Evolutionary conservation across 1,140 invertebrate genomes (phyloP), one percentile per base, ranked within the genome.

Genomic region (Protaetia brevitarsis): DNA sequence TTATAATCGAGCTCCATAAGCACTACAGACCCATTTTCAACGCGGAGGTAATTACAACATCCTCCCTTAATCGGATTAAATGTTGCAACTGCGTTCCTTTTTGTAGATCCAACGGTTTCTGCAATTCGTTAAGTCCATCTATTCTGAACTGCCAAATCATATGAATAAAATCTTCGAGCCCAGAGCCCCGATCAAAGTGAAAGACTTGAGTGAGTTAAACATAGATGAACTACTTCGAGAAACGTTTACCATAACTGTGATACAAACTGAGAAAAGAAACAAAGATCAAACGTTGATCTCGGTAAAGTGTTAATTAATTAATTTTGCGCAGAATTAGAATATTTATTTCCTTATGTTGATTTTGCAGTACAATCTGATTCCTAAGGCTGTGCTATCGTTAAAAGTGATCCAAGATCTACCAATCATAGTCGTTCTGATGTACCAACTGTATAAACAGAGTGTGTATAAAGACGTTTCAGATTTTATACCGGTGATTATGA

Each of bases 371-470:
- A 97, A 95, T 77, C 81, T 98, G 11, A 93, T 98, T 57, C 96
- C 96, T 1, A 91, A 90, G 79, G 96, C 94, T 13, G 87, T 94
- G 23, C 79, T 95, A 61, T 98, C 95, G 0, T 80, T 98, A 19
- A 97, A 97, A 86, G 95, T 98, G 2, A 84, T 99, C 19, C 95
- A 97, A 78, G 97, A 98, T 79, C 78, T 98, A 8, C 96, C 97
- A 0, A 97, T 98, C 68, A 97, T 98, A 74, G 95, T 98, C 8
- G 96, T 99, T 0, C 81, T 98, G 0, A 96, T 99, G 93, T 98
- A 98, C 78, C 96, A 99, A 79, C 86, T 98, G 60, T 98, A 97
- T 77, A 98, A 98, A 74, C 89, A 91, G 68, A 93, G 91, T 79
- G 93, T 98, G 0, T 93, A 97, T 73, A 90, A 93, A 76, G 96